Percentiles rank a stretch among this genome's conserved stretches.
Evolutionary conservation across 92 coral and sea anemone genomes (phyloP).

Genomic region (Epizoanthus fatuus): DNA sequence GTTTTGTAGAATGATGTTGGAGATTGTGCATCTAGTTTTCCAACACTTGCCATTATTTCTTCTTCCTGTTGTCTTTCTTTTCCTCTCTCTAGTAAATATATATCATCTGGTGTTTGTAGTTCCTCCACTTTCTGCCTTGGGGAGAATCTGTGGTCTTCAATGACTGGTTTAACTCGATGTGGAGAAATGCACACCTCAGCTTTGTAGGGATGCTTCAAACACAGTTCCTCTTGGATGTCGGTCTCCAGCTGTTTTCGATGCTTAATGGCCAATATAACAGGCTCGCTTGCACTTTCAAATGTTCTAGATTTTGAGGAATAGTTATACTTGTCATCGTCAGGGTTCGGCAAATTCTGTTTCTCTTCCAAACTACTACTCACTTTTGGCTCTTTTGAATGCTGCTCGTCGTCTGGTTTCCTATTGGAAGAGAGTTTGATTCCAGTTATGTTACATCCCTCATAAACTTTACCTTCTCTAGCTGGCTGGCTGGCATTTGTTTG

Average conservation of each 20-base stretch:
- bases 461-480: background rate
- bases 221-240: background rate
- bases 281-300: background rate
- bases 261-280: background rate
- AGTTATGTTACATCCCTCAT: constrained; percentile 3
- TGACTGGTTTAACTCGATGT: background rate
- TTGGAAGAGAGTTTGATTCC: constrained; percentile 1
- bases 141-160: background rate
- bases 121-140: background rate
- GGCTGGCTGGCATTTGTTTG: background rate
- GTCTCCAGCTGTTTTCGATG: constrained; percentile 11
- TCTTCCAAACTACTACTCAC: background rate
- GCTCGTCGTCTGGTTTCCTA: background rate
- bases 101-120: background rate
- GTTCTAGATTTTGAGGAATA: background rate
- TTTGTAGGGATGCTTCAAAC: constrained; percentile 21
- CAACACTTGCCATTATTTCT: background rate
- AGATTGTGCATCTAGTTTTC: background rate
- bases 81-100: background rate
- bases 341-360: background rate
- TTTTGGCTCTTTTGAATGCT: background rate
- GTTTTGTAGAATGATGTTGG: background rate
- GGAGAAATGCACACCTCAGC: constrained; percentile 23
- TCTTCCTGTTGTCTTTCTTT: background rate
- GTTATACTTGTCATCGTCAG: background rate